Evolutionary conservation across 2,888 invertebrate genomes (phyloP), one percentile per base, ranked within the genome.

Genomic region (Apodemia hepburni): DNA sequence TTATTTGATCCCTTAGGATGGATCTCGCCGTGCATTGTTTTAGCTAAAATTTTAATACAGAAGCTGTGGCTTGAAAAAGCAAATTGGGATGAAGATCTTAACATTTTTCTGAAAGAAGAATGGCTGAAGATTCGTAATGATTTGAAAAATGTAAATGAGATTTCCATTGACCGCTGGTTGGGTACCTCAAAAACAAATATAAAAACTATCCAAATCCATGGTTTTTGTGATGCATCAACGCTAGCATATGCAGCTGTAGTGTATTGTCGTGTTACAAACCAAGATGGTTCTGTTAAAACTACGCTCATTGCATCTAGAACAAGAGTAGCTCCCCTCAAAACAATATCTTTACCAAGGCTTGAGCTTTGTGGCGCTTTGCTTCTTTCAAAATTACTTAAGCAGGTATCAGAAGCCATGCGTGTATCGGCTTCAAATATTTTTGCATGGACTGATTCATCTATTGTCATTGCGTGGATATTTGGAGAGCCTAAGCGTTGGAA

Each of bases 401-500:
- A 68, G 38, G 60, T 70, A 15, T 42, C 60, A 15, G 60, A 67
- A 59, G 68, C 65, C 2, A 61, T 66, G 58, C 61, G 61, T 49
- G 64, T 66, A 54, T 61, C 66, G 18, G 47, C 58, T 49, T 17
- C 51, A 6, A 27, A 68, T 11, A 57, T 69, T 11, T 66, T 60
- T 35, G 65, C 65, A 9, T 64, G 63, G 65, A 65, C 65, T 1
- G 65, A 64, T 64, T 62, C 66, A 5, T 61, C 62, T 6, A 63
- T 62, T 18, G 64, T 62, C 11, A 12, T 62, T 2, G 38, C 66
- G 4, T 73, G 68, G 71, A 60, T 71, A 9, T 35, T 27, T 5
- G 69, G 70, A 42, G 66, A 71, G 7, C 71, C 70, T n/a, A 62
- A 35, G 12, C 47, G 66, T 59, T 73, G 71, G 71, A 69, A 72